Evolutionary conservation across 2,797 vertebrate genomes (phyloP), one percentile per base, ranked within the genome.

Genomic region (Hydrocynus forskahlii): DNA sequence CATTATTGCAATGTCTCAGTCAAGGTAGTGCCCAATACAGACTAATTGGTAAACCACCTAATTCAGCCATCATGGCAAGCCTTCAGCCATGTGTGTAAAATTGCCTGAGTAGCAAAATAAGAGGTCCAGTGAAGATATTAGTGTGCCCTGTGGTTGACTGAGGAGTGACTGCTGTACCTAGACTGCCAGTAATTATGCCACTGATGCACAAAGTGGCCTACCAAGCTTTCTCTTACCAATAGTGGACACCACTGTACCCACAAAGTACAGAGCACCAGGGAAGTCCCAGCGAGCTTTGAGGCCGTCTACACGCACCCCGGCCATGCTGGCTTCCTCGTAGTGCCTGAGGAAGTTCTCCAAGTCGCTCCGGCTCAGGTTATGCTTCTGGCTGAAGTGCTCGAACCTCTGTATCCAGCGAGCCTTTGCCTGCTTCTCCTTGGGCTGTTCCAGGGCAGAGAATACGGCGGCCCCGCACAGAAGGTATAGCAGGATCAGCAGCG

Each of bases 201-300:
- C 10, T 25, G 59, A 8, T 2, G 23, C n/a, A 4, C 21, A 55
- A 4, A 13, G 1, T 25, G 9, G 21, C 59, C 21, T 62, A 2
- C 59, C 23, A 62, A 23, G 25, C 10, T 9, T 23, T 48, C 54
- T 64, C 94, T 94, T 89, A 96, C 96, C 96, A 55, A 97, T 95
- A 2, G 96, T 97, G 45, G 95, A 96, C 79, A 97, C 95, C 17
- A 96, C 96, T 7, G 96, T 96, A 45, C 94, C 95, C 76, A 95
- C 96, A 87, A 96, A 96, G 86, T 95, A 97, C 83, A 96, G 95
- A 5, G 96, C 94, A 14, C 96, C 96, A 0, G 94, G 90, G 89
- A 96, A 96, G 85, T 96, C 96, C 96, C 96, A 97, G 2, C 95
- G 94, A 38, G 94, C 94, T 2, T 94, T 92, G 59, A 92, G 87